Conservation (phyloP, 2,797 vertebrate species). For the Channallabes apus region DNA sequence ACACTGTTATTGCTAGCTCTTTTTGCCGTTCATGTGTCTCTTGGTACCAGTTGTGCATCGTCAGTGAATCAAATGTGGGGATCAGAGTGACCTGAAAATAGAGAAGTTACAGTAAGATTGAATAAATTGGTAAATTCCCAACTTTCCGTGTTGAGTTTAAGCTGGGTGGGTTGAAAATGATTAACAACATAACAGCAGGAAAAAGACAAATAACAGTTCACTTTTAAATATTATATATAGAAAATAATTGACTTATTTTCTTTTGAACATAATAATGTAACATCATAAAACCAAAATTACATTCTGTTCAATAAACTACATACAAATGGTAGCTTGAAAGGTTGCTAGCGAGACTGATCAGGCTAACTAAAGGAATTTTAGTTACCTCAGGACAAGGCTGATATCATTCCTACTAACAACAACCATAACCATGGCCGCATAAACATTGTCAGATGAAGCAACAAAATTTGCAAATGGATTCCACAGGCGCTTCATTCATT, state of each 20-base stretch:
- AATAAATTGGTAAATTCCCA: not conserved
- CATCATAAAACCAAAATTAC: not conserved
- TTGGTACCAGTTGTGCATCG: slow-evolving; percentile 91
- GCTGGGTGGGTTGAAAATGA: not conserved
- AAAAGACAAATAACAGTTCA: not conserved
- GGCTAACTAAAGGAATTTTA: not conserved
- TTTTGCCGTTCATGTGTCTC: slow-evolving; percentile 82
- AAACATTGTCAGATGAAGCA: not conserved
- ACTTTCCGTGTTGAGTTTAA: not conserved
- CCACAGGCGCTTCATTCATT: not conserved
- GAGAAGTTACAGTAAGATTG: not conserved
- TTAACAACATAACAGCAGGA: not conserved
- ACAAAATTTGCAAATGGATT: not conserved
- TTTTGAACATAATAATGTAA: not conserved
- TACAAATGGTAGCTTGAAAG: not conserved
- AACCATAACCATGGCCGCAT: not conserved
- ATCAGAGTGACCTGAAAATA: slow-evolving; percentile 84
- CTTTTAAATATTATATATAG: not conserved
- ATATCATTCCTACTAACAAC: not conserved
- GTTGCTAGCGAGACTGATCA: not conserved
- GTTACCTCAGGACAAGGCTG: not conserved
- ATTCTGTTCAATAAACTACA: not conserved
- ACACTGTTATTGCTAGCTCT: slow-evolving; percentile 82
- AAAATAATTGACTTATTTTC: not conserved
- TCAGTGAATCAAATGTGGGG: slow-evolving; percentile 87